phyloP scores from a whole-genome alignment of 2,797 vertebrate genomes.

The Sphenodon punctatus region DNA sequence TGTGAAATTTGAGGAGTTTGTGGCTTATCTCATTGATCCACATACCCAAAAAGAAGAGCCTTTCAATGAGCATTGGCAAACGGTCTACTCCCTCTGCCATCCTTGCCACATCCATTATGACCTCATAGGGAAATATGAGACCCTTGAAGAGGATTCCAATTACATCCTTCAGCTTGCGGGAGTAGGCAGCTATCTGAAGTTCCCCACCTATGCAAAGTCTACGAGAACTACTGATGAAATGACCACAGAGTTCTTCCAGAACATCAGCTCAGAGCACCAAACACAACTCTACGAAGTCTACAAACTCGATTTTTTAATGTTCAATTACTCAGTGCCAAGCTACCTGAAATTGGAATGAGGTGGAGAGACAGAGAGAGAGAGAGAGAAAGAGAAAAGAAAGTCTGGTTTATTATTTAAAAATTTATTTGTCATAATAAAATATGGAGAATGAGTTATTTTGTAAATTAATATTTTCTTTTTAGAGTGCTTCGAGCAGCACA shows the following conservation, averaged over 20 bases:
- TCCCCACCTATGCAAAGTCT: constrained; percentile 95
- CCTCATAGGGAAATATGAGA: constrained; percentile 97
- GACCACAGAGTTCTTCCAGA: constrained; percentile 97
- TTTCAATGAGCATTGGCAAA: constrained; percentile 98
- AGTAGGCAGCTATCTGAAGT: constrained; percentile 85
- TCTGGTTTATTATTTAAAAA: constrained; percentile 83
- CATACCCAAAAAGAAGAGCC: constrained; percentile 92
- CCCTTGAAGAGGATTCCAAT: constrained; percentile 93
- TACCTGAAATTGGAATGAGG: constrained; percentile 92
- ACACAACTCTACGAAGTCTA: constrained; percentile 93
- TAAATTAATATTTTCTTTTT: constrained; percentile 85
- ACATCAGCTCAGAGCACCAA: constrained; percentile 92
- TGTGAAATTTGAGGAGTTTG: constrained; percentile 93
- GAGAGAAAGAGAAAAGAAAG: constrained; percentile 60
- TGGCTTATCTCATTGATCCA: constrained; percentile 91
- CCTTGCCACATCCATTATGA: constrained; percentile 98
- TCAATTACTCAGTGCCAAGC: constrained; percentile 95
- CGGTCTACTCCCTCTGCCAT: constrained; percentile 94
- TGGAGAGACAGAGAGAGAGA: constrained; percentile 24
- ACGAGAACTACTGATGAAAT: constrained; percentile 98
- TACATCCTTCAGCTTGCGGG: constrained; percentile 89
- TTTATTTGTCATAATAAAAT: constrained; percentile 81
- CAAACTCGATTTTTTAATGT: constrained; percentile 98
- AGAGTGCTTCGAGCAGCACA: constrained; percentile 96
- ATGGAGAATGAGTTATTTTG: constrained; percentile 83